phyloP scores from a whole-genome alignment of 2,113 vertebrate genomes.

The Haliaeetus leucogaster region DNA sequence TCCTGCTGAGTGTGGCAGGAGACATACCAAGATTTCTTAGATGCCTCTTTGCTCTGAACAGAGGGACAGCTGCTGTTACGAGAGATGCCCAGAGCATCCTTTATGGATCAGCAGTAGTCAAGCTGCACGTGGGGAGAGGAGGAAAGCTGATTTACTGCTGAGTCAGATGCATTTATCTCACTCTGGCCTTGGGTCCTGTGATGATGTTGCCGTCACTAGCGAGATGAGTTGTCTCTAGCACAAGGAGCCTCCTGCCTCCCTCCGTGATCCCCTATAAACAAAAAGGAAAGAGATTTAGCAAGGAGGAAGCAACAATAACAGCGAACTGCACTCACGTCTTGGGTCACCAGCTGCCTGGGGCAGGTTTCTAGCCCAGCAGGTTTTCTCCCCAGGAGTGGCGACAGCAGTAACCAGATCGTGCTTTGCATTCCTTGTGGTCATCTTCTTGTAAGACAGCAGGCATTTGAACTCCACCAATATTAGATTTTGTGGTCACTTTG shows the following conservation, averaged over 20 bases:
- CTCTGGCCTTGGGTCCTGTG: background rate
- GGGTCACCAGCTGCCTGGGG: background rate
- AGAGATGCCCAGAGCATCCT: constrained; percentile 47
- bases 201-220: background rate
- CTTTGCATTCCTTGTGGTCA: constrained; percentile 18
- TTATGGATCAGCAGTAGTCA: background rate
- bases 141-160: constrained; percentile 26
- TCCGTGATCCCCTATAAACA: background rate
- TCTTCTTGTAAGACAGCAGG: constrained; percentile 1
- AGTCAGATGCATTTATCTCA: constrained; percentile 20
- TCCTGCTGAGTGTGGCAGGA: constrained; percentile 40
- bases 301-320: background rate
- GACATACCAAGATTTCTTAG: constrained; percentile 50
- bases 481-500: constrained; percentile 7
- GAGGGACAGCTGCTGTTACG: constrained; percentile 55
- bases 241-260: background rate
- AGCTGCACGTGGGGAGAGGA: background rate
- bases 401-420: background rate
- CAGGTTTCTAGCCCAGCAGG: background rate
- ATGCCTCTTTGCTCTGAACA: constrained; percentile 9
- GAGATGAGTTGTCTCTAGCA: background rate
- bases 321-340: background rate
- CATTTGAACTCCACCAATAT: background rate
- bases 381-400: background rate
- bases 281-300: background rate